A percentile compares a stretch with the other conserved stretches of the same genome.
These are phyloP conservation scores for Eupristina koningsbergeri DNA, from an alignment of 1,140 invertebrate genomes.

Conservation along the genomic window DNA sequence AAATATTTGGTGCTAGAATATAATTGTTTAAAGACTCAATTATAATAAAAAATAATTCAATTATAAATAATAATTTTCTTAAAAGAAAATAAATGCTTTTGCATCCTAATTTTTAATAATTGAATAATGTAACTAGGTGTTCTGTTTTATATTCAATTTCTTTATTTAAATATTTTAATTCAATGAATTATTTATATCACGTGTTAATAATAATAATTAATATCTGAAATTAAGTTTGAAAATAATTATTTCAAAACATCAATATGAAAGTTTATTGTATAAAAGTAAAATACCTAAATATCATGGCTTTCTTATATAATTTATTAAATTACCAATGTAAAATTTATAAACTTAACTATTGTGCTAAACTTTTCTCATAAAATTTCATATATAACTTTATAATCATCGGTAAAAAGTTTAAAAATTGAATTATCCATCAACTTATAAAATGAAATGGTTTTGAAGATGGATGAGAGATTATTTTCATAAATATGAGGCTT, in stretches of 20 bases:
- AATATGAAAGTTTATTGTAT: background rate
- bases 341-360: background rate
- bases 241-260: background rate
- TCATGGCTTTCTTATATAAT: conserved; percentile 32
- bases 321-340: background rate
- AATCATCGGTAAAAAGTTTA: conserved; percentile 2
- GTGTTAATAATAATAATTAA: no score
- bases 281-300: conserved; percentile 16
- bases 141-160: no score
- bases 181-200: no score
- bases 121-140: no score
- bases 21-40: no score
- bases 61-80: no score
- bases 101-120: no score
- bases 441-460: conserved; percentile 61
- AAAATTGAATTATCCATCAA: conserved; percentile 43
- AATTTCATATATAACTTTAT: background rate
- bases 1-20: no score
- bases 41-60: no score
- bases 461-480: conserved; percentile 57
- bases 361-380: conserved; percentile 23
- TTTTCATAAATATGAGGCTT: conserved; percentile 57
- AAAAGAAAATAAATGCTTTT: no score
- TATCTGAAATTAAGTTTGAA: no score
- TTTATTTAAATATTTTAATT: no score